Percentiles rank a stretch among this genome's conserved stretches.
phyloP scores from a whole-genome alignment of 37 sponge, comb jelly and placozoan species.

The Hexactinellida sp. region DNA sequence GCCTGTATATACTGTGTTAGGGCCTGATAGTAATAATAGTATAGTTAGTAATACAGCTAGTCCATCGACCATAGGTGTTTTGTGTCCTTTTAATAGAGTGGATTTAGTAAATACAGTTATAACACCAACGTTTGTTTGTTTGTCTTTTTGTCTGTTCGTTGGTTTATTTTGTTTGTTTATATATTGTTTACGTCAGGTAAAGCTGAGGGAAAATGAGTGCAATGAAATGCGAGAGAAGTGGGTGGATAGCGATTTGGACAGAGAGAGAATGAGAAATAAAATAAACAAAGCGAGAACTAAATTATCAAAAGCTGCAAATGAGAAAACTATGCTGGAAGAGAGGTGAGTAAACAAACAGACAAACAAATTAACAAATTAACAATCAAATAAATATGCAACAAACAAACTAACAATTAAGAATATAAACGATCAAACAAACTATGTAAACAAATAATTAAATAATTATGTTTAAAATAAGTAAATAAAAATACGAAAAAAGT shows the following conservation, averaged over 20 bases:
- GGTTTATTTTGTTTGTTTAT: too few relatives aligned
- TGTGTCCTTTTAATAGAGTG: too few relatives aligned
- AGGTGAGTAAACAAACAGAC: background rate
- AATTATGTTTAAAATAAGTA: too few relatives aligned
- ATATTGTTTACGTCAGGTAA: too few relatives aligned
- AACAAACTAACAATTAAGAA: too few relatives aligned
- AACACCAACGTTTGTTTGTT: background rate
- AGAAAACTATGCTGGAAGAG: background rate
- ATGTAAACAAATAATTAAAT: too few relatives aligned
- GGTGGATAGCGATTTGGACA: background rate
- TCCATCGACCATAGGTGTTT: too few relatives aligned
- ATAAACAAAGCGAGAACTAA: background rate
- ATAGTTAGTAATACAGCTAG: background rate
- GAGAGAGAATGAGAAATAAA: constrained; percentile 17
- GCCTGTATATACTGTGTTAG: background rate
- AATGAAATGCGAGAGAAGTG: background rate
- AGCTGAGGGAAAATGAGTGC: background rate
- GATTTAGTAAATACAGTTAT: too few relatives aligned
- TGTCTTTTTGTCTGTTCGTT: background rate
- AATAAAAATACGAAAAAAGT: too few relatives aligned
- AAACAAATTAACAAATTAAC: background rate
- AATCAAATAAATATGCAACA: background rate
- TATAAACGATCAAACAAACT: too few relatives aligned
- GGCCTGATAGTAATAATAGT: background rate
- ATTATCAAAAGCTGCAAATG: background rate